phyloP scores from a whole-genome alignment of 2,113 vertebrate species.

The Addax nasomaculatus region DNA sequence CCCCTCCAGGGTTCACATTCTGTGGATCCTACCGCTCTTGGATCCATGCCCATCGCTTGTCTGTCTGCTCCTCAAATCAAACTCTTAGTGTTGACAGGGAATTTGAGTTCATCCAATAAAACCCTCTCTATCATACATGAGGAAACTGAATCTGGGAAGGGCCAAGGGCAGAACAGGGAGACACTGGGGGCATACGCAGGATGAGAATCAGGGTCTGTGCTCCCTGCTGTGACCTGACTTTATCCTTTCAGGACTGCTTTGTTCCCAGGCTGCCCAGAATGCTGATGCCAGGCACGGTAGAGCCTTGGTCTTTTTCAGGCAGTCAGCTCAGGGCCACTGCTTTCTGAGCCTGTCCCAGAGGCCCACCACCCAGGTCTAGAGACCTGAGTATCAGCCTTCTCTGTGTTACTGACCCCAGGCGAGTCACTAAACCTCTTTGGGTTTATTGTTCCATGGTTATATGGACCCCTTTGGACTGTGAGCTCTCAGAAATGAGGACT shows the following conservation, averaged over 20 bases:
- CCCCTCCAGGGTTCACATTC: background rate
- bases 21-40: background rate
- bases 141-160: background rate
- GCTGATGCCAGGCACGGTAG: too few species aligned
- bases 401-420: background rate
- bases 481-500: background rate
- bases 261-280: background rate
- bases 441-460: background rate
- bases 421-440: background rate
- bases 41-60: background rate
- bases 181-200: background rate
- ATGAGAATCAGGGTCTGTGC: background rate
- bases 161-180: background rate
- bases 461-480: background rate
- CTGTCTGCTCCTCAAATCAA: conserved; percentile 32
- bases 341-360: background rate
- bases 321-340: background rate
- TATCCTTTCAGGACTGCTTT: background rate
- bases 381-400: background rate
- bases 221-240: background rate
- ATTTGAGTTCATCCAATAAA: conserved; percentile 25
- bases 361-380: background rate
- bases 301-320: background rate
- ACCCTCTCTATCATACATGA: background rate
- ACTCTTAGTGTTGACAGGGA: background rate